A percentile compares a stretch with the other conserved stretches of the same genome.
Conservation (phyloP, 2,888 invertebrate genomes). For the Acrobasis consociella region DNA sequence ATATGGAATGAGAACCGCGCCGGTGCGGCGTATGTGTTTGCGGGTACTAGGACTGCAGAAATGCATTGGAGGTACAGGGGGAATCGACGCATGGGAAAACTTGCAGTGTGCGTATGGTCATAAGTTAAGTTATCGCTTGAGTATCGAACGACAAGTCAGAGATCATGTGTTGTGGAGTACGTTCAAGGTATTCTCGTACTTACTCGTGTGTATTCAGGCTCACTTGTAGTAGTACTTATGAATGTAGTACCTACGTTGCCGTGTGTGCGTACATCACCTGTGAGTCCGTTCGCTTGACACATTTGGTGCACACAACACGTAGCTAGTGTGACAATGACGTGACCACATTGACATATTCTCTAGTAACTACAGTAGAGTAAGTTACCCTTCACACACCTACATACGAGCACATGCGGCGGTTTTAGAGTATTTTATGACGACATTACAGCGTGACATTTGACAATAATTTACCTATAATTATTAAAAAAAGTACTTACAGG, state of each 20-base stretch:
- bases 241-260: constrained; percentile 20
- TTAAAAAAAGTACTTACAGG: no score
- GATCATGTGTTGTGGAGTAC: constrained; percentile 28
- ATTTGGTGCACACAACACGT: constrained; percentile 25
- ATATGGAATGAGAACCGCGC: constrained; percentile 63
- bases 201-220: constrained; percentile 24
- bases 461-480: no score
- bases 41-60: constrained; percentile 69
- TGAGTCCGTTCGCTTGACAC: constrained; percentile 30
- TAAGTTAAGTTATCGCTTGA: constrained; percentile 32
- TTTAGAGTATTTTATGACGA: no score
- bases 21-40: constrained; percentile 65
- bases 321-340: not conserved
- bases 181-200: constrained; percentile 38
- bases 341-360: constrained; percentile 6
- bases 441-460: no score
- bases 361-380: no score
- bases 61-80: constrained; percentile 42
- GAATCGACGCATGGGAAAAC: constrained; percentile 31
- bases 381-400: no score
- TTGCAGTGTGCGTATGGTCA: constrained; percentile 27
- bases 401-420: no score
- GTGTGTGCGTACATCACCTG: constrained; percentile 32
- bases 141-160: constrained; percentile 34
- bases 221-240: constrained; percentile 11